A percentile compares a stretch with the other conserved stretches of the same genome.
Conservation (phyloP, 2,888 invertebrate species). For the Rhabditophanes sp. region DNA sequence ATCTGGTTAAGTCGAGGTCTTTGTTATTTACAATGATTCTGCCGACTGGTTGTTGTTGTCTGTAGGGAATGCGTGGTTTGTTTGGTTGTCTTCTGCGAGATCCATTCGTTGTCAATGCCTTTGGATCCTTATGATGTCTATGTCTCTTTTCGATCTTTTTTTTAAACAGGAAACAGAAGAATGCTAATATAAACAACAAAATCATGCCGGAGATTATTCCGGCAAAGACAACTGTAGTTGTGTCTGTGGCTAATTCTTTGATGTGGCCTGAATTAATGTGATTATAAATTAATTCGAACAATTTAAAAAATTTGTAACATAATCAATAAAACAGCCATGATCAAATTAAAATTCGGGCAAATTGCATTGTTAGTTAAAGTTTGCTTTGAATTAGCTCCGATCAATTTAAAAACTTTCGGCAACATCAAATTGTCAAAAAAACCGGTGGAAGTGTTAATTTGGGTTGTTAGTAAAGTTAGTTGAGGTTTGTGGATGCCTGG, state of each 20-base stretch:
- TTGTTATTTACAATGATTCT: conserved; percentile 15
- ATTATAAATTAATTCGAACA: neutral
- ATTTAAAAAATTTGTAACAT: no score
- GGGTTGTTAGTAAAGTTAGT: no score
- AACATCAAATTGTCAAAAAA: neutral
- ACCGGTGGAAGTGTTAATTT: neutral
- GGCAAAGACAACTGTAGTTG: conserved; percentile 26
- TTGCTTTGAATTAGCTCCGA: neutral
- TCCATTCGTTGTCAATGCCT: conserved; percentile 1
- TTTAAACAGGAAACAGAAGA: conserved; percentile 38
- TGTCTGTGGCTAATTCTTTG: conserved; percentile 24
- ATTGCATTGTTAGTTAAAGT: no score
- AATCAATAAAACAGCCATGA: no score
- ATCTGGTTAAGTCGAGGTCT: conserved; percentile 7
- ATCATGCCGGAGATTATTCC: conserved; percentile 32
- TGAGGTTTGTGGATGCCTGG: no score
- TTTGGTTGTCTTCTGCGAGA: neutral
- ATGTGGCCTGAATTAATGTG: conserved; percentile 20
- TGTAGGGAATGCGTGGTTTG: conserved; percentile 1
- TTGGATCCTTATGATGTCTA: conserved; percentile 15
- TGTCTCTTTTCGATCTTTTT: conserved; percentile 31
- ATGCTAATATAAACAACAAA: conserved; percentile 30
- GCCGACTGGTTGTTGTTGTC: conserved; percentile 7
- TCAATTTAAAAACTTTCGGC: neutral
- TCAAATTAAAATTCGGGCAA: no score